These are phyloP conservation scores for Sparidentex hasta DNA, from an alignment of 2,797 vertebrate species.

Conservation along the genomic window DNA sequence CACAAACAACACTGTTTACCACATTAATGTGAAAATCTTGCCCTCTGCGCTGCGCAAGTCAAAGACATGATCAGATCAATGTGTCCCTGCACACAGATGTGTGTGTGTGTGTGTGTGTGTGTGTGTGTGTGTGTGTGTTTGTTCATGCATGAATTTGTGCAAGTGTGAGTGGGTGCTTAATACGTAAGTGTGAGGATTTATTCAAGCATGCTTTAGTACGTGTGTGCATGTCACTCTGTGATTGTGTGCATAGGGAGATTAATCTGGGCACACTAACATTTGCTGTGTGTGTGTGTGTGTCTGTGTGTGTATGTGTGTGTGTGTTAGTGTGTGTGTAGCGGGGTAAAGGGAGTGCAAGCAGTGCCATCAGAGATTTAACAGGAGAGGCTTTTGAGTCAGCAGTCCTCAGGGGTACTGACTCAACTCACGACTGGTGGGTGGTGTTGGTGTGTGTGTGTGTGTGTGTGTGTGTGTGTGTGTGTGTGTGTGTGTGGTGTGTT, in stretches of 20 bases:
- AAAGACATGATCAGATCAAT: neutral
- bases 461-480: slow-evolving; percentile 38
- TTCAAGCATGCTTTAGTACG: slow-evolving; percentile 32
- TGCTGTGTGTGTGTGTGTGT: neutral
- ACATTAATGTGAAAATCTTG: neutral
- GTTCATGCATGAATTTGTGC: slow-evolving; percentile 10
- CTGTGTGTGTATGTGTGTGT: slow-evolving; percentile 6
- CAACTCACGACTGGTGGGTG: slow-evolving; percentile 54
- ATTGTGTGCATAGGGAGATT: slow-evolving; percentile 25
- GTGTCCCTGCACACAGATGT: neutral
- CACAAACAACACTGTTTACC: neutral
- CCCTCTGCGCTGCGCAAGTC: neutral
- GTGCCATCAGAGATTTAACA: slow-evolving; percentile 47
- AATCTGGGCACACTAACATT: slow-evolving; percentile 31
- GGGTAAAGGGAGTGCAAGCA: slow-evolving; percentile 25
- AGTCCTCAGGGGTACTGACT: slow-evolving; percentile 69
- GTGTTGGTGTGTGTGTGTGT: slow-evolving; percentile 27
- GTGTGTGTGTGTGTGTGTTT: neutral
- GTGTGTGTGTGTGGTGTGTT: slow-evolving; percentile 25
- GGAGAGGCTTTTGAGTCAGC: slow-evolving; percentile 66
- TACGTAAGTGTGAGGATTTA: slow-evolving; percentile 11
- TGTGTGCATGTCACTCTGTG: slow-evolving; percentile 34
- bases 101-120: too few relatives aligned
- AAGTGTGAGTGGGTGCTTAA: neutral
- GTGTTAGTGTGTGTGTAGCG: slow-evolving; percentile 11